Evolutionary conservation across 2,797 vertebrate genomes (phyloP).

Genomic region (Enteromius mattozi): DNA sequence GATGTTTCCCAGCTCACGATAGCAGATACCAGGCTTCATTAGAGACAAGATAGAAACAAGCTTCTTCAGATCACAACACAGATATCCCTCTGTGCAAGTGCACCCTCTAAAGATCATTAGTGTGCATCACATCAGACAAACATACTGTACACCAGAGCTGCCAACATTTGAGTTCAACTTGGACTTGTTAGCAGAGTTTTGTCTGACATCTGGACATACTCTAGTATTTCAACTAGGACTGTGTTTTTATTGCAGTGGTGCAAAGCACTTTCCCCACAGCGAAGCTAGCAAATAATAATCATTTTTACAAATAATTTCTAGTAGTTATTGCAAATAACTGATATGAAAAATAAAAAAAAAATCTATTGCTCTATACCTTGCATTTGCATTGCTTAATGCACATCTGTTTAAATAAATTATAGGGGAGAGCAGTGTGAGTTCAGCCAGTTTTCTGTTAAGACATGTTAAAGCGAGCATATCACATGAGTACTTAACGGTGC

Average conservation of each 20-base stretch:
- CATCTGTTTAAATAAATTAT: too few relatives aligned
- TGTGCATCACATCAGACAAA: constrained; percentile 2
- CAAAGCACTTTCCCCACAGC: neutral
- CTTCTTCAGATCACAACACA: constrained; percentile 7
- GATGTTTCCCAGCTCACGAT: constrained; percentile 94
- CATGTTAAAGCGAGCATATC: too few relatives aligned
- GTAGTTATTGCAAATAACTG: too few relatives aligned
- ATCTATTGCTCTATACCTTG: too few relatives aligned
- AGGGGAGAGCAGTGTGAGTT: too few relatives aligned
- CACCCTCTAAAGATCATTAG: constrained; percentile 50
- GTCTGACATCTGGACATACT: too few relatives aligned
- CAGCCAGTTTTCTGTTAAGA: too few relatives aligned
- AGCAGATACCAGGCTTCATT: constrained; percentile 95
- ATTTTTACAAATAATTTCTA: too few relatives aligned
- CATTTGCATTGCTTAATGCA: too few relatives aligned
- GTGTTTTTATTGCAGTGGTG: neutral
- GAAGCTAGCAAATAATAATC: neutral
- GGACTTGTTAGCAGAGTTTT: too few relatives aligned
- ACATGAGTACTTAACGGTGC: too few relatives aligned
- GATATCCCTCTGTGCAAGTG: constrained; percentile 5
- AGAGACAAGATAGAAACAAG: constrained; percentile 41
- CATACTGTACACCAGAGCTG: neutral
- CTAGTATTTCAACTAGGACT: neutral
- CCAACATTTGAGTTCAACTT: neutral
- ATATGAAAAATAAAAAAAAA: too few relatives aligned